A percentile compares a stretch with the other conserved stretches of the same genome.
phyloP scores from a whole-genome alignment of 2,888 invertebrate species.

The Sarcophaga carnaria region DNA sequence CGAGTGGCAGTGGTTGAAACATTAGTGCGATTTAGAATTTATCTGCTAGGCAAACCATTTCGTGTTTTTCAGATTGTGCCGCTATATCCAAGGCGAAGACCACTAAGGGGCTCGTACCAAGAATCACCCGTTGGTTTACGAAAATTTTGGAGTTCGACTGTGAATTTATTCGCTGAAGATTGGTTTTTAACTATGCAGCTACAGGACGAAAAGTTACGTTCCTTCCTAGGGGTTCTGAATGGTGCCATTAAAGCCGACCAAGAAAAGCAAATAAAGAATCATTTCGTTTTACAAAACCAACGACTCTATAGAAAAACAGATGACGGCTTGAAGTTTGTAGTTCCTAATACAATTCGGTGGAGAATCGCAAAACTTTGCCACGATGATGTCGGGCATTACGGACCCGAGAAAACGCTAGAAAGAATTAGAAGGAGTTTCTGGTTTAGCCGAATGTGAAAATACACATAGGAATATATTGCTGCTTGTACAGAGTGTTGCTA shows the following conservation, averaged over 20 bases:
- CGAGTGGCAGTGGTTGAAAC: slow-evolving; percentile 61
- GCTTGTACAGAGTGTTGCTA: not conserved
- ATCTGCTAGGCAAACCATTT: slow-evolving; percentile 1
- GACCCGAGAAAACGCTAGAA: too few species aligned
- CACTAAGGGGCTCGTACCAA: slow-evolving; percentile 19
- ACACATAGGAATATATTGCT: too few species aligned
- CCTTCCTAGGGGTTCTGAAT: too few species aligned
- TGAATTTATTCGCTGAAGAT: slow-evolving; percentile 13
- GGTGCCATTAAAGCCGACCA: too few species aligned
- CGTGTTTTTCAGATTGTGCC: slow-evolving; percentile 46
- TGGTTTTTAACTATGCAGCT: too few species aligned
- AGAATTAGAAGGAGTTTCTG: too few species aligned
- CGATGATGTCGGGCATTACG: too few species aligned
- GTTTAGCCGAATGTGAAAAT: too few species aligned
- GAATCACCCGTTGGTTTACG: slow-evolving; percentile 36
- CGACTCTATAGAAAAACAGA: not conserved
- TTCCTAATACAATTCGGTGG: not conserved
- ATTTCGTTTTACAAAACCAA: too few species aligned
- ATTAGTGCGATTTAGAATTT: not conserved
- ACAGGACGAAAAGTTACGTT: too few species aligned
- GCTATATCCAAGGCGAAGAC: slow-evolving; percentile 21
- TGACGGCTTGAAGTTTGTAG: not conserved
- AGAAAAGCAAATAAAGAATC: too few species aligned
- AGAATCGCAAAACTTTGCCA: too few species aligned
- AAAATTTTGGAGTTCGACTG: slow-evolving; percentile 36